Percentiles rank a stretch among this genome's conserved stretches.
These are phyloP conservation scores for Entomyzon cyanotis DNA, from an alignment of 2,113 vertebrate species.

Conservation along the genomic window DNA sequence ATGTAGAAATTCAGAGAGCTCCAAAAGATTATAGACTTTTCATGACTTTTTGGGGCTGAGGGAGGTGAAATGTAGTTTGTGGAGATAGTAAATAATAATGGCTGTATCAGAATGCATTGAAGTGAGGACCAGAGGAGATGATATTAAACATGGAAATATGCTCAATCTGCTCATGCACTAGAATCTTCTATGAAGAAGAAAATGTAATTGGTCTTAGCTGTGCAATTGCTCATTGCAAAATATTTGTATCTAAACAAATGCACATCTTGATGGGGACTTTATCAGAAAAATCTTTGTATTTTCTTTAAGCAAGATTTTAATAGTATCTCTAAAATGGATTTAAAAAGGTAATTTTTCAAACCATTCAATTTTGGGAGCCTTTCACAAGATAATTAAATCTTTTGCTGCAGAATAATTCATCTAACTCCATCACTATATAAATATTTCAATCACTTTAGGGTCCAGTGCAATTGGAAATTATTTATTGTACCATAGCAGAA, in stretches of 20 bases:
- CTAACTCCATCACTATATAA: conserved; percentile 9
- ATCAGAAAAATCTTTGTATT: not conserved
- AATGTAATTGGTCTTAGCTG: not conserved
- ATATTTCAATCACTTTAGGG: conserved; percentile 55
- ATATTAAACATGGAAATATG: conserved; percentile 11
- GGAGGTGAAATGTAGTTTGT: not conserved
- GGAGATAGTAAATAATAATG: not conserved
- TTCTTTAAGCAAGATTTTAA: not conserved
- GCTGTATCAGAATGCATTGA: not conserved
- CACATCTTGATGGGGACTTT: not conserved
- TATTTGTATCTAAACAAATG: not conserved
- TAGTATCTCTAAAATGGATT: not conserved
- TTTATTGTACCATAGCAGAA: conserved; percentile 19
- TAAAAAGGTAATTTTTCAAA: conserved; percentile 17
- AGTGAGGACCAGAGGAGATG: not conserved
- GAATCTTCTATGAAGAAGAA: not conserved
- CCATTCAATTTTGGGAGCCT: conserved; percentile 17
- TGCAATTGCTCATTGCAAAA: not conserved
- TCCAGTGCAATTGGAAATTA: conserved; percentile 58
- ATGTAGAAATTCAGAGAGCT: not conserved
- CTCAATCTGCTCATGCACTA: not conserved
- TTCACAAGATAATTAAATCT: conserved; percentile 51
- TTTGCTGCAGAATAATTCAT: conserved; percentile 33
- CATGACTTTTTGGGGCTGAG: not conserved
- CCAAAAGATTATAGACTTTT: not conserved